Evolutionary conservation across 2,888 invertebrate genomes (phyloP).

Genomic region (Conomelus anceps): DNA sequence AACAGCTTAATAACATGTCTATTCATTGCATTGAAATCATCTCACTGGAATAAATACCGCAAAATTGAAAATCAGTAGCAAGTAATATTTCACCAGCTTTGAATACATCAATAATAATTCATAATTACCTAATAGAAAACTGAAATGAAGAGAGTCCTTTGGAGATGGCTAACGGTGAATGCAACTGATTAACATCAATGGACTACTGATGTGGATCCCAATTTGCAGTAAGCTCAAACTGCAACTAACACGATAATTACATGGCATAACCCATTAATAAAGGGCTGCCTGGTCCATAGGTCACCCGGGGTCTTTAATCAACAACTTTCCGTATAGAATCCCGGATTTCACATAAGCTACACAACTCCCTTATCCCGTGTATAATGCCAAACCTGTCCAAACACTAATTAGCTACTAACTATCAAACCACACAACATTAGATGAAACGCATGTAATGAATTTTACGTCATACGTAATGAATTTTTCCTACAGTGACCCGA

Average conservation of each 20-base stretch:
- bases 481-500: no score
- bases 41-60: no score
- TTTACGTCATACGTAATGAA: no score
- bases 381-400: not conserved
- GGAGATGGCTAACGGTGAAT: not conserved
- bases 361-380: not conserved
- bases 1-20: no score
- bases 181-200: not conserved
- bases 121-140: not conserved
- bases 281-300: not conserved
- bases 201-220: not conserved
- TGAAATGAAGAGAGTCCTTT: not conserved
- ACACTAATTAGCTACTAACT: not conserved
- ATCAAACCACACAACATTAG: not conserved
- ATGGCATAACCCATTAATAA: not conserved
- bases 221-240: not conserved
- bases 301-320: not conserved
- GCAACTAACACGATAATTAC: not conserved
- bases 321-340: not conserved
- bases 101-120: not conserved
- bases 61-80: not conserved
- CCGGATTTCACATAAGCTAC: not conserved
- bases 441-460: no score
- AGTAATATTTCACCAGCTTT: not conserved
- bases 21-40: no score